Evolutionary conservation across 2,797 vertebrate species (phyloP).

Genomic region (Mus spretus): DNA sequence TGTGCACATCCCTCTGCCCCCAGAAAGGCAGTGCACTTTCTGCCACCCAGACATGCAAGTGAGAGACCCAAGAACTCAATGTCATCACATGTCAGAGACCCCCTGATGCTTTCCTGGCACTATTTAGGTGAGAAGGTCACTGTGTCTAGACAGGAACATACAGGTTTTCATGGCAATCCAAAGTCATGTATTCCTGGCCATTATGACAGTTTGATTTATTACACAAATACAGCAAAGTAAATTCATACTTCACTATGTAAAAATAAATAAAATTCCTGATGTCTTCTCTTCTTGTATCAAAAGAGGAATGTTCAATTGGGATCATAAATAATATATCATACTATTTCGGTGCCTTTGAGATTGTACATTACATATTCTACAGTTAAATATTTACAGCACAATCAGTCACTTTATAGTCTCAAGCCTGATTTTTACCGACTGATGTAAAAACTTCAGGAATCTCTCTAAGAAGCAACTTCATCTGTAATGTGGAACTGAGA

Average conservation of each 20-base stretch:
- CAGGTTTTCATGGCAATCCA: background rate
- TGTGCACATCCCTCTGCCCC: background rate
- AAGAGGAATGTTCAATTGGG: background rate
- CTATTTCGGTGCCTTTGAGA: background rate
- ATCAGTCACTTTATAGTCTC: background rate
- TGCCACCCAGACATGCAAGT: too few species aligned
- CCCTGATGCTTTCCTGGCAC: background rate
- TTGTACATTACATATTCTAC: background rate
- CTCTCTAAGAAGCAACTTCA: background rate
- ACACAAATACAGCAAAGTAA: constrained; percentile 5
- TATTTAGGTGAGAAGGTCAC: background rate
- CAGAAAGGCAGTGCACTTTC: background rate
- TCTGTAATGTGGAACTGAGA: background rate
- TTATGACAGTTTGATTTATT: background rate
- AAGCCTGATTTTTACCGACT: background rate
- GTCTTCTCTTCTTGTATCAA: background rate
- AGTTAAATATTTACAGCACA: background rate
- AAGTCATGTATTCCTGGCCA: constrained; percentile 16
- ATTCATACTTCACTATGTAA: background rate
- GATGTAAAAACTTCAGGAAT: background rate
- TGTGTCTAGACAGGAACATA: background rate
- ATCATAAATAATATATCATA: background rate
- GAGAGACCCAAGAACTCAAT: background rate
- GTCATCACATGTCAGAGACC: background rate
- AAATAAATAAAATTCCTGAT: background rate